A percentile compares a stretch with the other conserved stretches of the same genome.
These are phyloP conservation scores for Melieria omissa DNA, from an alignment of 2,888 invertebrate genomes.

Conservation along the genomic window DNA sequence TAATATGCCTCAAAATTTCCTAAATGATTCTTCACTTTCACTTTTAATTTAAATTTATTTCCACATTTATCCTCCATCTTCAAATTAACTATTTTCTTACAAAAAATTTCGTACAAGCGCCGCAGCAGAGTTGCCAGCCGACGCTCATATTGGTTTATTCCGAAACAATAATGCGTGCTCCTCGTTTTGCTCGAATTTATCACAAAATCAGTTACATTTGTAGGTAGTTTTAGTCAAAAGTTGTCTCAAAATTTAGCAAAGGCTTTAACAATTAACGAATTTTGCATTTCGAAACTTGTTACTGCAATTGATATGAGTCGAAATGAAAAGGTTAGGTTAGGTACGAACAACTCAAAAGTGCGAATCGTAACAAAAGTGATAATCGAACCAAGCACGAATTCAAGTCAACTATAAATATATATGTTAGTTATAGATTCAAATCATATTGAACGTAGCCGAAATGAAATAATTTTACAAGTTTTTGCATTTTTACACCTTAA, in stretches of 20 bases:
- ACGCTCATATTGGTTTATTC: conserved; percentile 54
- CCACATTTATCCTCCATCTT: conserved; percentile 40
- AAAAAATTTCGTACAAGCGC: conserved; percentile 57
- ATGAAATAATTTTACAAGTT: background rate
- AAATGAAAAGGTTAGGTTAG: no score
- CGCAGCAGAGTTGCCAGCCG: conserved; percentile 19
- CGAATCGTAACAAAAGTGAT: no score
- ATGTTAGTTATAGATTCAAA: no score
- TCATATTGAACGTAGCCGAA: no score
- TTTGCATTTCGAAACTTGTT: conserved; percentile 55
- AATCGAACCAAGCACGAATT: no score
- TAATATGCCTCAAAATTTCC: conserved; percentile 65
- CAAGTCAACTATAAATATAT: no score
- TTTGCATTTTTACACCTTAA: background rate
- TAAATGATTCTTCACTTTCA: conserved; percentile 53
- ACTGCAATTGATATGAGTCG: conserved; percentile 1
- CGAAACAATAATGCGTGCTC: conserved; percentile 58
- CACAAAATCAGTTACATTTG: conserved; percentile 68
- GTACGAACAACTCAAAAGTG: no score
- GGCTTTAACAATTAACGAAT: conserved; percentile 64
- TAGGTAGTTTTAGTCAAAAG: conserved; percentile 49
- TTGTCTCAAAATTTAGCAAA: conserved; percentile 58
- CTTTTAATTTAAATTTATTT: conserved; percentile 40
- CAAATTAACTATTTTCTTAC: conserved; percentile 59
- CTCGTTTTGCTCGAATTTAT: conserved; percentile 55